phyloP scores from a whole-genome alignment of 2,888 invertebrate genomes.

The Alloplasta piceator region DNA sequence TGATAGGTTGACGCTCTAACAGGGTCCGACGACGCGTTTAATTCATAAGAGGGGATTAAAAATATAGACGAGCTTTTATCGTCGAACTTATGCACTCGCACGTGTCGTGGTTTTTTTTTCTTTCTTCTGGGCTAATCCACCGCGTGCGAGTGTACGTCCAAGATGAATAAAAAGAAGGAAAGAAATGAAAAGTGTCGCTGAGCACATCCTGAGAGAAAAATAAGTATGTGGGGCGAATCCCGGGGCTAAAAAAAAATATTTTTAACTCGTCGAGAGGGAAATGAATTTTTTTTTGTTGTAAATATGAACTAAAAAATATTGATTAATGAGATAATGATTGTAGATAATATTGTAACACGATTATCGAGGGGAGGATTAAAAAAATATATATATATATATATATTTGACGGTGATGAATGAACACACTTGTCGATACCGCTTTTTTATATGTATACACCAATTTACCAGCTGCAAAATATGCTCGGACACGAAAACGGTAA shows the following conservation, averaged over 20 bases:
- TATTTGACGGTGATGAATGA: constrained; percentile 40
- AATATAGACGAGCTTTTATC: constrained; percentile 48
- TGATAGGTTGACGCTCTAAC: constrained; percentile 60
- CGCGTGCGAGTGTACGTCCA: constrained; percentile 60
- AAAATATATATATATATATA: constrained; percentile 35
- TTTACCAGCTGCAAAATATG: constrained; percentile 44
- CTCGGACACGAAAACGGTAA: constrained; percentile 53
- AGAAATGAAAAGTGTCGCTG: constrained; percentile 20
- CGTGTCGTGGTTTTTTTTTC: constrained; percentile 12
- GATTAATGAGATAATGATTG: constrained; percentile 63
- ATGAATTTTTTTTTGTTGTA: constrained; percentile 56
- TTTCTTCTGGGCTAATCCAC: constrained; percentile 4
- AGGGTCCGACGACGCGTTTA: constrained; percentile 64
- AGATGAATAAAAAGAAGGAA: constrained; percentile 15
- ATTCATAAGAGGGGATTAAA: constrained; percentile 33
- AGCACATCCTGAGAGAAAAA: too few relatives aligned
- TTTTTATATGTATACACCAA: constrained; percentile 68
- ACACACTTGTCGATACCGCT: constrained; percentile 64
- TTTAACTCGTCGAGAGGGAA: constrained; percentile 59
- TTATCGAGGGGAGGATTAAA: constrained; percentile 39
- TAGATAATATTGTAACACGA: constrained; percentile 64
- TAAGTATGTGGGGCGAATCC: not conserved
- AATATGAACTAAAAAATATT: constrained; percentile 59
- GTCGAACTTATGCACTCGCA: not conserved
- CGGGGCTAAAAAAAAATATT: constrained; percentile 58